Percentiles rank a stretch among this genome's conserved stretches.
Conservation (phyloP, 2,113 vertebrate species). For the Aspiorhynchus laticeps region DNA sequence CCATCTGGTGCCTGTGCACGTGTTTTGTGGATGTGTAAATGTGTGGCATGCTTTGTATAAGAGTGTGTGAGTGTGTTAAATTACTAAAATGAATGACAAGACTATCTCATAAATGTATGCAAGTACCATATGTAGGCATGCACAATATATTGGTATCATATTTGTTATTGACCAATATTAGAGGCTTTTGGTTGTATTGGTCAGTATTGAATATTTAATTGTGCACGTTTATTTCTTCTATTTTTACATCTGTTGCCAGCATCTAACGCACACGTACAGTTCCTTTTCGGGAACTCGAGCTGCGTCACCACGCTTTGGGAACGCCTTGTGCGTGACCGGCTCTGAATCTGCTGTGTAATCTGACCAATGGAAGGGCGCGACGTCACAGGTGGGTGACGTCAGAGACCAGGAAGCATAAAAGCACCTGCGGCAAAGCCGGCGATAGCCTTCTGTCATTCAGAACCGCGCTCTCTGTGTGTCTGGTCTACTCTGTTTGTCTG, state of each 20-base stretch:
- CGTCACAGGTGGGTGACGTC: too few relatives aligned
- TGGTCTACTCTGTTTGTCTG: too few relatives aligned
- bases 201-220: background rate
- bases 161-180: background rate
- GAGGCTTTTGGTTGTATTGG: background rate
- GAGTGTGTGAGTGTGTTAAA: conserved; percentile 36
- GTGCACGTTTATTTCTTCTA: background rate
- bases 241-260: background rate
- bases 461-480: too few relatives aligned
- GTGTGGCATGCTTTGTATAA: background rate
- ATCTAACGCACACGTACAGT: background rate
- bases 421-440: too few relatives aligned
- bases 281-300: too few relatives aligned
- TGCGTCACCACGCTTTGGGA: too few relatives aligned
- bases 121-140: background rate
- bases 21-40: conserved; percentile 36
- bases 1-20: conserved; percentile 78
- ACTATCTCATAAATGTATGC: background rate
- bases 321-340: too few relatives aligned
- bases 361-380: too few relatives aligned
- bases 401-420: too few relatives aligned
- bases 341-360: too few relatives aligned
- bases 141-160: background rate
- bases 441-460: too few relatives aligned
- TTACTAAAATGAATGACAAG: background rate